A percentile compares a stretch with the other conserved stretches of the same genome.
Conservation (phyloP, 1,140 invertebrate species). For the Pectinophora gossypiella region DNA sequence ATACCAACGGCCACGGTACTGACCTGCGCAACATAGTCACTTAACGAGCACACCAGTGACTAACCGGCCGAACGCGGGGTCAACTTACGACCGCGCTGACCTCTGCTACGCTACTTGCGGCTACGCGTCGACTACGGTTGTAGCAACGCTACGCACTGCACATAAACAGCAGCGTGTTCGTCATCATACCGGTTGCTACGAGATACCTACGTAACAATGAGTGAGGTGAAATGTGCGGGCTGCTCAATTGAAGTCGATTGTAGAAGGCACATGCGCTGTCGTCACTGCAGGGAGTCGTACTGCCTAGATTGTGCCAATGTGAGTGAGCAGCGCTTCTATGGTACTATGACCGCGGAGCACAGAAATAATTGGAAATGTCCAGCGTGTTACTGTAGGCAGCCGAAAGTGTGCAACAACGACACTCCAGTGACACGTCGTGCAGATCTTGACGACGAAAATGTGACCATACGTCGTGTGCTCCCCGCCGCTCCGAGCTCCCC, state of each 20-base stretch:
- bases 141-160: no score
- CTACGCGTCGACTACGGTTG: no score
- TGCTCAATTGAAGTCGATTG: neutral
- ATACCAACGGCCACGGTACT: no score
- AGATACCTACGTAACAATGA: neutral
- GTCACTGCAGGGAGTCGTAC: neutral
- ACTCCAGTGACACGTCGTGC: neutral
- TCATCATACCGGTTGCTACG: no score
- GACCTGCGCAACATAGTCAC: no score
- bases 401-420: neutral
- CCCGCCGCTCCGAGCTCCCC: neutral
- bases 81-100: no score
- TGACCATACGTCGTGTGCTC: neutral
- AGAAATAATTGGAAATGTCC: neutral
- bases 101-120: no score
- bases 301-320: neutral
- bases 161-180: no score
- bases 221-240: neutral
- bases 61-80: no score
- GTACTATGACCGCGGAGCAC: neutral
- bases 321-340: neutral
- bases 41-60: no score
- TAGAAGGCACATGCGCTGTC: neutral
- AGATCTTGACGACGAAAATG: neutral
- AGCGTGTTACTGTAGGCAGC: neutral